Evolutionary conservation across 2,888 invertebrate species (phyloP).

Genomic region (Mellilla xanthometata): DNA sequence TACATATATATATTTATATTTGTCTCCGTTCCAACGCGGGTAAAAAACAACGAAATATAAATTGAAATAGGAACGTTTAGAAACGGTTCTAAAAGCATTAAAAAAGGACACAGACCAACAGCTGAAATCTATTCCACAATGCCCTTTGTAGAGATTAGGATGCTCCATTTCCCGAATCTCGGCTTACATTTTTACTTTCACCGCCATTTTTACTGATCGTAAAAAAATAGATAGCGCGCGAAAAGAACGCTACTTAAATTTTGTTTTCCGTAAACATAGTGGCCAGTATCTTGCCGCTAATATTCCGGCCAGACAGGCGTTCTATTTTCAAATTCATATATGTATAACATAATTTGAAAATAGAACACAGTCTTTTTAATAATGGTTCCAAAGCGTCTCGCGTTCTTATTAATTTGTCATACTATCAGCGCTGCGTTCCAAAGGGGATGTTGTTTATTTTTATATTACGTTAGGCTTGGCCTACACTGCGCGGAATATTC

Average conservation of each 20-base stretch:
- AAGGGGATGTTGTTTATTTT: slow-evolving; percentile 36
- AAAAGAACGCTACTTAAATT: slow-evolving; percentile 24
- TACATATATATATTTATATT: too few species aligned
- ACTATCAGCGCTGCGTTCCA: slow-evolving; percentile 55
- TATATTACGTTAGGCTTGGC: neutral
- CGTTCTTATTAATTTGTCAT: slow-evolving; percentile 68
- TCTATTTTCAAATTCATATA: slow-evolving; percentile 66
- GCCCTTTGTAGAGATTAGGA: slow-evolving; percentile 12
- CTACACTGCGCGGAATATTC: neutral
- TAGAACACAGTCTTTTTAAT: too few species aligned
- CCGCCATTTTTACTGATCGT: slow-evolving; percentile 14
- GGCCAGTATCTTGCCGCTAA: slow-evolving; percentile 23
- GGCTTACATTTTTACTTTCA: slow-evolving; percentile 3
- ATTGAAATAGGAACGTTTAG: too few species aligned
- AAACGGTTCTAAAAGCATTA: neutral
- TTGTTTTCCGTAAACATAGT: slow-evolving; percentile 28
- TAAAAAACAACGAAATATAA: too few species aligned
- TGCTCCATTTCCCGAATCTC: slow-evolving; percentile 8
- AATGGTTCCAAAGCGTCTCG: slow-evolving; percentile 50
- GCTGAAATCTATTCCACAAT: slow-evolving; percentile 7
- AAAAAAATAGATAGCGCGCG: slow-evolving; percentile 22
- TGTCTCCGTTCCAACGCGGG: too few species aligned
- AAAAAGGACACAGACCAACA: neutral
- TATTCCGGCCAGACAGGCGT: slow-evolving; percentile 41
- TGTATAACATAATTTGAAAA: too few species aligned